phyloP scores from a whole-genome alignment of 2,888 invertebrate genomes.

The Euplagia quadripunctaria region DNA sequence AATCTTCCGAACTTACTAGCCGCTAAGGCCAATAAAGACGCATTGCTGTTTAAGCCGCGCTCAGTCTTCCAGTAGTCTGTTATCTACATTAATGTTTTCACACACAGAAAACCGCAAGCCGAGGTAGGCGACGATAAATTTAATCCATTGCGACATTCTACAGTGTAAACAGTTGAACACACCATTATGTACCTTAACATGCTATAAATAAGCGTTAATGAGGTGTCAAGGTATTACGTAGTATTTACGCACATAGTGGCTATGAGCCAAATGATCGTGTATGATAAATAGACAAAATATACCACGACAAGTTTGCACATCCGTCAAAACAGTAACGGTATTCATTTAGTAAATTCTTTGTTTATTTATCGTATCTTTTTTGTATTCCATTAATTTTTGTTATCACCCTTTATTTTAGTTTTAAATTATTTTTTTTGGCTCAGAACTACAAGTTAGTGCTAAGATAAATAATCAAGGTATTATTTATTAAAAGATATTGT shows the following conservation, averaged over 20 bases:
- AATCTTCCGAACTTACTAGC: neutral
- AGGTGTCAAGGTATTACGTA: constrained; percentile 17
- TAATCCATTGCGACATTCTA: constrained; percentile 38
- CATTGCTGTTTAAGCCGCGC: neutral
- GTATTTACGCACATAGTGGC: constrained; percentile 41
- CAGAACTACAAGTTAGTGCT: too few species aligned
- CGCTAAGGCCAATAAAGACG: neutral
- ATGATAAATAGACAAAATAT: constrained; percentile 43
- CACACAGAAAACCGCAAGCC: constrained; percentile 21
- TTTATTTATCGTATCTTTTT: constrained; percentile 9
- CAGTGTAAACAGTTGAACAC: constrained; percentile 25
- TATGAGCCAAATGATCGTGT: constrained; percentile 35
- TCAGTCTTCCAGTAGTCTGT: neutral
- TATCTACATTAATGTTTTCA: constrained; percentile 13
- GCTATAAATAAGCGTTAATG: constrained; percentile 24
- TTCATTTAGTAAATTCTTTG: constrained; percentile 12
- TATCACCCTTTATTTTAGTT: neutral
- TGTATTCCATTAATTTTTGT: neutral
- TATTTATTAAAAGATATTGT: too few species aligned
- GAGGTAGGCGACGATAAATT: constrained; percentile 20
- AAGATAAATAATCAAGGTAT: too few species aligned
- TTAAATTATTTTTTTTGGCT: neutral
- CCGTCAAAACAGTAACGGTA: constrained; percentile 27
- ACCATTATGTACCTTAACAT: constrained; percentile 18
- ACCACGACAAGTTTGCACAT: constrained; percentile 45